Conservation (phyloP, 1,140 invertebrate species). For the Calliopsis andreniformis region DNA sequence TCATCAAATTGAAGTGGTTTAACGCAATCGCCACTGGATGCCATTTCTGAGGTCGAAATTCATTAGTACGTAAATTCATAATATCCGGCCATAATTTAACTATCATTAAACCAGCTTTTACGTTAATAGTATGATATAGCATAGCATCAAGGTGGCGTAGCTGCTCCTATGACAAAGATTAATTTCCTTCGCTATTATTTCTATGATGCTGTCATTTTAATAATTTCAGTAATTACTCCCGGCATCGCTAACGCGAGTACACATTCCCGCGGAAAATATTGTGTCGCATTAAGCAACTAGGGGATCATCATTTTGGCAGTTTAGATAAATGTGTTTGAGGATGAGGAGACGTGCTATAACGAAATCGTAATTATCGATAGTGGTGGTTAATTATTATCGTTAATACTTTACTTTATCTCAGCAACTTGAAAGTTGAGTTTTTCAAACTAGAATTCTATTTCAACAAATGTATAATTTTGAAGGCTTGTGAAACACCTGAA, state of each 20-base stretch:
- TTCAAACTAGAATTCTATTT: too few relatives aligned
- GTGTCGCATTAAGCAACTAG: background rate
- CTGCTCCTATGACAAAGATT: conserved; percentile 14
- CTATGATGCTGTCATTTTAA: conserved; percentile 20
- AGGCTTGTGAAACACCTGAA: too few relatives aligned
- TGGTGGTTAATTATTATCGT: too few relatives aligned
- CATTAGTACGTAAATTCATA: background rate
- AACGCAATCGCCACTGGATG: background rate
- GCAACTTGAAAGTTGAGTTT: too few relatives aligned
- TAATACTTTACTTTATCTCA: too few relatives aligned
- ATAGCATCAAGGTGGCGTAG: background rate
- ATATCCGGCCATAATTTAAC: background rate
- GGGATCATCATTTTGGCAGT: background rate
- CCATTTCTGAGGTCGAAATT: background rate
- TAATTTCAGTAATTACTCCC: conserved; percentile 10
- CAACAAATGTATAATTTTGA: too few relatives aligned
- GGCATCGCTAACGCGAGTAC: background rate
- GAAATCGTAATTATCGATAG: too few relatives aligned
- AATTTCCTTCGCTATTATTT: conserved; percentile 25
- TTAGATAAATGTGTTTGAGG: too few relatives aligned
- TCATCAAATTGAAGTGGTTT: too few relatives aligned
- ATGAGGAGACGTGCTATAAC: too few relatives aligned
- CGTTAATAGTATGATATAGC: background rate
- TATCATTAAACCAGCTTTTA: background rate
- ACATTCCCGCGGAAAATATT: background rate